Base-by-base conservation (phyloP, 2,888 invertebrate species). In the Mycalesis mineus region DNA sequence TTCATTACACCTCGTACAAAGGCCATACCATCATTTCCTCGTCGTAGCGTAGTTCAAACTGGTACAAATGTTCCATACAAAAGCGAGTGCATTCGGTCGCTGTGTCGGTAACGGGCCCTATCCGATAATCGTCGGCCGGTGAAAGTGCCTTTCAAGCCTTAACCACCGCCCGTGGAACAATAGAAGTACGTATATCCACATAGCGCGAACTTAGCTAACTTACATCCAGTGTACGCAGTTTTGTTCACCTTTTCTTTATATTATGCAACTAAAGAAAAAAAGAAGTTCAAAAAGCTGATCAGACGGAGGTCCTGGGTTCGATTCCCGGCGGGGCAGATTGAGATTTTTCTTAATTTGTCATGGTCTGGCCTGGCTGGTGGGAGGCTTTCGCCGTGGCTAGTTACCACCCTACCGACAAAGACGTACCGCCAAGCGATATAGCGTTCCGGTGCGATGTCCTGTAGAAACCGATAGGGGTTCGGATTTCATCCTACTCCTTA, bases 41-140 rank as follows among this genome's bases (percentile, higher is more conserved):
- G 52, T 57, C 39, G 41, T 22, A 47, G 13, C 37, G 28, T 37
- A 53, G 52, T 57, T 48, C 36, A 37, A 53, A 57, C 52, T 47
- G 41, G 52, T 57, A 52, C 52, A 52, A 51, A 50, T 44, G 51
- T 37, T 51, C 22, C 14, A 47, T 54, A 57, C 57, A 41, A 55
- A 55, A 60, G 57, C 52, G 41, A 62, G 60, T 55, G 59, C 62
- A 62, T 48, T 62, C 61, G 61, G 56, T 59, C 61, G 50, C 50
- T 57, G 61, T 62, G 60, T 55, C 60, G 58, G 55, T 62, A 62
- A 62, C 60, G 61, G 61, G 55, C 52, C 55, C 56, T 56, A 58
- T 61, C 57, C 55, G 61, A 64, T 65, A 59, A 64, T 62, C 62
- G 61, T 56, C 14, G 50, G 55, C 67, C 65, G 64, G 65, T 64